Evolutionary conservation across 2,797 vertebrate species (phyloP).

Genomic region (Silurus aristotelis): DNA sequence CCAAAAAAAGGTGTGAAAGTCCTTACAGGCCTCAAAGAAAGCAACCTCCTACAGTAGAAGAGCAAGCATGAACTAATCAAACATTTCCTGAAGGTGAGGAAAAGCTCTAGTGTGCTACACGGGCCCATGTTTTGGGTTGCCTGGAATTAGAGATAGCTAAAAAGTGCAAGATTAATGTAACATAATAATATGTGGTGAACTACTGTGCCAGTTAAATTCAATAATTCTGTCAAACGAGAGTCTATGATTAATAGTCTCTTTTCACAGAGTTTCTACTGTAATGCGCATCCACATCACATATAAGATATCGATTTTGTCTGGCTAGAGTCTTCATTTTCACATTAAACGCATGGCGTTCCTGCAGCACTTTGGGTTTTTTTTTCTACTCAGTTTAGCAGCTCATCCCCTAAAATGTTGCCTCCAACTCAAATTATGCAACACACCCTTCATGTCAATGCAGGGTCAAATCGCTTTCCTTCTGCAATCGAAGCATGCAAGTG

Average conservation of each 20-base stretch:
- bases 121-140: not conserved
- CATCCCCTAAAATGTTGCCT: not conserved
- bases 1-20: not conserved
- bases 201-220: not conserved
- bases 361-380: not conserved
- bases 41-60: not conserved
- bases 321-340: not conserved
- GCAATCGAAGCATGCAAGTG: not conserved
- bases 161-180: not conserved
- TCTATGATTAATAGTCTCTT: not conserved
- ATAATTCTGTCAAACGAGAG: not conserved
- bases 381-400: not conserved
- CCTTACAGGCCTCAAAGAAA: not conserved
- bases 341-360: not conserved
- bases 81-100: not conserved
- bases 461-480: not conserved
- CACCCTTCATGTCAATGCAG: not conserved
- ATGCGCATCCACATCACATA: not conserved
- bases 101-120: not conserved
- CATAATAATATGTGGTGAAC: not conserved
- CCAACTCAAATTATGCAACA: not conserved
- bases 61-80: not conserved
- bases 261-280: not conserved
- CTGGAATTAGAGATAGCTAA: not conserved
- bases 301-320: not conserved